These are phyloP conservation scores for Drosophila mayaguana DNA, from an alignment of 2,888 invertebrate species.

Conservation along the genomic window DNA sequence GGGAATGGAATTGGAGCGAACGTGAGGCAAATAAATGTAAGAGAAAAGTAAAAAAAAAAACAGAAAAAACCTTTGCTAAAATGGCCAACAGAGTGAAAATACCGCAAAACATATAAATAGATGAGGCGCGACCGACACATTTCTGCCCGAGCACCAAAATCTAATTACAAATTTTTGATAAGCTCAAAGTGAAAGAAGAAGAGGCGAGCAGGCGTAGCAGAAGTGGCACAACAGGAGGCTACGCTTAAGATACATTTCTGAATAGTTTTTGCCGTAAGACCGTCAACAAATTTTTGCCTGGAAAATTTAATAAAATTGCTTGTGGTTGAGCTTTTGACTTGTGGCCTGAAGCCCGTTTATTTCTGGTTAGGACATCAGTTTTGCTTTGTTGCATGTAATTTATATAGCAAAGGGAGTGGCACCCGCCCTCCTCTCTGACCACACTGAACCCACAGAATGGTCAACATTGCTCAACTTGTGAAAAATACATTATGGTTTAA, in stretches of 20 bases:
- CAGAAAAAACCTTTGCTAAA: constrained; percentile 10
- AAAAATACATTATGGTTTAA: constrained; percentile 78
- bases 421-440: neutral
- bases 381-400: constrained; percentile 71
- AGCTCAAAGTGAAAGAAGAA: constrained; percentile 34
- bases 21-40: constrained; percentile 57
- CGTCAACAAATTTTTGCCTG: constrained; percentile 33
- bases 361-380: constrained; percentile 48
- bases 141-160: constrained; percentile 41
- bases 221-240: neutral
- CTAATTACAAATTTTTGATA: constrained; percentile 78
- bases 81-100: constrained; percentile 33
- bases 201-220: neutral
- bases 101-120: constrained; percentile 53
- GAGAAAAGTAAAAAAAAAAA: neutral
- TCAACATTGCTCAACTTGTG: constrained; percentile 79
- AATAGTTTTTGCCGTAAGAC: constrained; percentile 54
- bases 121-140: constrained; percentile 49
- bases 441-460: constrained; percentile 69
- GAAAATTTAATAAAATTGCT: constrained; percentile 76
- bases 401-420: constrained; percentile 39
- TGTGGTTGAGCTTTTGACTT: constrained; percentile 76
- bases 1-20: constrained; percentile 24
- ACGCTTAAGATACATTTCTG: constrained; percentile 38
- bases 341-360: constrained; percentile 39